phyloP scores from a whole-genome alignment of 2,888 invertebrate species.

The Synergus umbraculus region DNA sequence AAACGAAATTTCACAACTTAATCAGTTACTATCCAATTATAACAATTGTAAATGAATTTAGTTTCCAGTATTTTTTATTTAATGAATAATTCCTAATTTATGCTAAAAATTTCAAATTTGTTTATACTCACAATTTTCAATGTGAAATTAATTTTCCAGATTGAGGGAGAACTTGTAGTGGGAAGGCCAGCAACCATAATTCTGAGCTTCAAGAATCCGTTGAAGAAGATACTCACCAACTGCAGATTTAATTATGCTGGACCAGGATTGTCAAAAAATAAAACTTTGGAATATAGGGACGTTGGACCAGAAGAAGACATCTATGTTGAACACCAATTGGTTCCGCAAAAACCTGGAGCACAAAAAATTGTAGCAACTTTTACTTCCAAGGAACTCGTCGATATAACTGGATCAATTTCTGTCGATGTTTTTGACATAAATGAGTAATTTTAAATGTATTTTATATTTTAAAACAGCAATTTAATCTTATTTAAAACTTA shows the following conservation, averaged over 20 bases:
- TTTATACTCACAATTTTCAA: too few relatives aligned
- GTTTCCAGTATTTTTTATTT: too few relatives aligned
- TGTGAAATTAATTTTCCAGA: conserved; percentile 76
- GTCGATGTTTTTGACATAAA: conserved; percentile 78
- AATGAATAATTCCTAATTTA: too few relatives aligned
- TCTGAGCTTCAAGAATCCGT: conserved; percentile 85
- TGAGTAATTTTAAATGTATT: background rate
- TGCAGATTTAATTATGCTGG: conserved; percentile 86
- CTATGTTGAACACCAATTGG: conserved; percentile 80
- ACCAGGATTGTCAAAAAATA: conserved; percentile 82
- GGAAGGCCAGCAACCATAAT: conserved; percentile 80
- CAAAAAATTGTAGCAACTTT: conserved; percentile 86
- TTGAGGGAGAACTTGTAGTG: conserved; percentile 81
- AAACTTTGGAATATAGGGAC: conserved; percentile 80
- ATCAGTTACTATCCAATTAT: too few relatives aligned
- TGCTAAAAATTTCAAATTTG: too few relatives aligned
- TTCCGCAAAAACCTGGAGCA: conserved; percentile 82
- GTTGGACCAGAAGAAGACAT: conserved; percentile 80
- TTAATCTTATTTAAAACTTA: too few relatives aligned
- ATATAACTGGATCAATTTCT: conserved; percentile 84
- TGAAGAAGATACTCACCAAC: conserved; percentile 81
- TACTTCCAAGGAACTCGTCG: conserved; percentile 83
- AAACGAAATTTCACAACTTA: background rate
- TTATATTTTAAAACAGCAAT: too few relatives aligned
- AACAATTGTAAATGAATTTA: too few relatives aligned